Base-by-base conservation (phyloP, 2,797 vertebrate species). In the Lycodopsis pacificus region DNA sequence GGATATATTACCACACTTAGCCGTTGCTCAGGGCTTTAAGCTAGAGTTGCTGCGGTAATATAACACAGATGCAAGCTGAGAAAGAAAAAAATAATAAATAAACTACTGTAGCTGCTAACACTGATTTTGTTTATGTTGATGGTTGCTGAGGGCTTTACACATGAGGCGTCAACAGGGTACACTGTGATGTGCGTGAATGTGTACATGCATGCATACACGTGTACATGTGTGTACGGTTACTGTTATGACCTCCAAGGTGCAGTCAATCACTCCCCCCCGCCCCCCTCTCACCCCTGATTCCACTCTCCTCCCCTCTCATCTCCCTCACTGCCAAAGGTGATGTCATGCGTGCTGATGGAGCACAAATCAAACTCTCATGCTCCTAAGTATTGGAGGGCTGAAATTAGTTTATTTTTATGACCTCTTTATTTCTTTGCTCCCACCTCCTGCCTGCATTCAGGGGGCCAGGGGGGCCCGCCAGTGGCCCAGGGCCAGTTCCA, bases 381-480 rank as follows among this genome's bases (percentile, higher is more conserved):
- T 83, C 75, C 80, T 79, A 87, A 86, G 88, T 79, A 86, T 87
- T 68, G 68, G 64, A 89, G 86, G 90, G 73, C 86, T 92, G 88
- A 91, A 93, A 93, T 94, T 84, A 85, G 92, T 94, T 93, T 92
- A 80, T 91, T 94, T 94, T 94, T 95, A 93, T 91, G 89, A 91
- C 84, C 84, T 93, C 86, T 92, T 93, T 90, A 91, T 91, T 90
- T 93, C 89, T 89, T 80, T 88, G 79, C 85, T 89, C 84, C 88
- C 79, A 84, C 79, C 86, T 89, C 86, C 79, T 88, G 86, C 79
- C 86, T 87, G 82, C 58, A 67, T 88, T 71, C 72, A 1, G 77
- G 82, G 76, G 73, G 68, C 84, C 87, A 83, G 66, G 85, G 85
- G 73, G 77, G 76, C 66, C 40, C 73, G 48, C 46, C 66, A 64